Percentiles rank a stretch among this genome's conserved stretches.
Evolutionary conservation across 2,888 invertebrate species (phyloP).

Genomic region (Arctia plantaginis): DNA sequence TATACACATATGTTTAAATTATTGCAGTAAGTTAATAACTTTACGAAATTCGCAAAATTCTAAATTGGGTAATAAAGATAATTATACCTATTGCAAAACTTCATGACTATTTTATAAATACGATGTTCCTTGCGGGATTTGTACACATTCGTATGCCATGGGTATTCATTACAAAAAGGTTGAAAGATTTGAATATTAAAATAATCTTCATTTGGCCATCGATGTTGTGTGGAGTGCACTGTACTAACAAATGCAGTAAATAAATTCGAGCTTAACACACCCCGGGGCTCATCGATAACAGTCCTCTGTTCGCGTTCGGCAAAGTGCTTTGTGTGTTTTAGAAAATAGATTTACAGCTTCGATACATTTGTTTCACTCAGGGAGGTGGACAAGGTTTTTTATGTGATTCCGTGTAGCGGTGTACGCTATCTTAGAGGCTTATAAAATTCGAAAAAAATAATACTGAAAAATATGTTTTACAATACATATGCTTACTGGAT

Average conservation of each 20-base stretch:
- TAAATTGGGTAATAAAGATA: not conserved
- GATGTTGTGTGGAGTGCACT: not conserved
- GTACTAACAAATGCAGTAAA: constrained; percentile 13
- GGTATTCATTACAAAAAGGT: too few relatives aligned
- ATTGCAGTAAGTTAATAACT: not conserved
- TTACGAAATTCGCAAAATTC: not conserved
- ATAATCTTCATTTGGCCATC: not conserved
- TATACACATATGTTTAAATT: too few relatives aligned
- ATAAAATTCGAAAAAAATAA: not conserved
- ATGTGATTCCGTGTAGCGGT: not conserved
- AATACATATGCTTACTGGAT: too few relatives aligned
- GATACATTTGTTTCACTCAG: not conserved
- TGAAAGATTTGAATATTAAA: not conserved
- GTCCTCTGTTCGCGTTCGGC: not conserved
- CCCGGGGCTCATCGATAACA: constrained; percentile 1
- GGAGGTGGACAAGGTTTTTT: not conserved
- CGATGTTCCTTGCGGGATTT: too few relatives aligned
- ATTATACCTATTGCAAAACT: not conserved
- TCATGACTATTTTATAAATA: too few relatives aligned
- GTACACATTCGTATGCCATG: too few relatives aligned
- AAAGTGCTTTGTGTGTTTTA: constrained; percentile 5
- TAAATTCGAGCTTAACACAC: constrained; percentile 10
- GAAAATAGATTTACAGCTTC: constrained; percentile 4
- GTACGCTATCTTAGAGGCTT: not conserved
- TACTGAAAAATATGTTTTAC: too few relatives aligned